Conservation (phyloP, 2,888 invertebrate species). For the Watsonalla cultraria region DNA sequence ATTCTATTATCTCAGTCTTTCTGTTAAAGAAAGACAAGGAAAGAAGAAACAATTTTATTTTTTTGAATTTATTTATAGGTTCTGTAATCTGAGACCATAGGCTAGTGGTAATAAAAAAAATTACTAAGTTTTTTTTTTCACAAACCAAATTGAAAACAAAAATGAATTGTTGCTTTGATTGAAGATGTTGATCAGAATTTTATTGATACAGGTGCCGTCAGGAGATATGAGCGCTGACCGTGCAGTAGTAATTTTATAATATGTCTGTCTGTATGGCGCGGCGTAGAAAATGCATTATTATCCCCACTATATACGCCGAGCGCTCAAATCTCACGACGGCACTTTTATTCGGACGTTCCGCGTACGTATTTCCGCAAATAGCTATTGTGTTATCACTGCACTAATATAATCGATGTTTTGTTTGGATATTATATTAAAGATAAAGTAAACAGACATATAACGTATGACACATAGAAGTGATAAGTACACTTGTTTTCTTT, state of each 20-base stretch:
- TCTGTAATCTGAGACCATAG: no score
- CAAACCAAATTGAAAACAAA: slow-evolving; percentile 1
- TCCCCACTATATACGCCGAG: no score
- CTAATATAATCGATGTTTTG: neutral
- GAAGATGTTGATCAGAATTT: neutral
- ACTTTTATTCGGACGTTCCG: neutral
- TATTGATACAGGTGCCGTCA: neutral
- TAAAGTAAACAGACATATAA: neutral
- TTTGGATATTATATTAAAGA: neutral
- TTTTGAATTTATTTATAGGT: no score
- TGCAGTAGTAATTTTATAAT: no score
- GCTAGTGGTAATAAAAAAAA: neutral
- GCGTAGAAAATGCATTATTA: no score
- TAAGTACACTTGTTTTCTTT: neutral
- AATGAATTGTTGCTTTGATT: neutral
- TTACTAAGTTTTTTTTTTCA: neutral
- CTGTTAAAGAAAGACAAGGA: no score
- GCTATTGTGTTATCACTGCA: neutral
- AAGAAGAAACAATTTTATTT: no score
- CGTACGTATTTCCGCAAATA: neutral
- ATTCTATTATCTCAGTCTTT: no score
- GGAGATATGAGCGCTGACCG: no score
- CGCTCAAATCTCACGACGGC: no score
- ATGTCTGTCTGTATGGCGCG: no score
- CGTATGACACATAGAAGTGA: neutral